phyloP scores from a whole-genome alignment of 1,140 invertebrate species.

The Battus philenor region DNA sequence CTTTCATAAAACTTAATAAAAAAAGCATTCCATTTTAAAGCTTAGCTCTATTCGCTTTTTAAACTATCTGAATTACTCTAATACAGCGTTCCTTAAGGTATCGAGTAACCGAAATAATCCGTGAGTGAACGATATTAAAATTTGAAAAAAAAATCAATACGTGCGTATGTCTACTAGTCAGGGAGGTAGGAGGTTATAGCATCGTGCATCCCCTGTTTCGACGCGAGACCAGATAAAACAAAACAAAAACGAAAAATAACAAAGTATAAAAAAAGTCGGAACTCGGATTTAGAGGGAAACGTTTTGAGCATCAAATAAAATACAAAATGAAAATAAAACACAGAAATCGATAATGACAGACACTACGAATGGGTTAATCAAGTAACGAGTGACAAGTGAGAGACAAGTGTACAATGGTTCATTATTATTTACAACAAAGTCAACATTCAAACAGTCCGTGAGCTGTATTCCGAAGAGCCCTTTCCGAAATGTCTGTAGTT shows the following conservation, averaged over 20 bases:
- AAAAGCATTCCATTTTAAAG: conserved; percentile 59
- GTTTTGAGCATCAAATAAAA: conserved; percentile 55
- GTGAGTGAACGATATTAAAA: conserved; percentile 1
- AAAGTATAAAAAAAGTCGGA: conserved; percentile 35
- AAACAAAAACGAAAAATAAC: conserved; percentile 38
- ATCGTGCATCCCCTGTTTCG: conserved; percentile 72
- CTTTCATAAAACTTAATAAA: conserved; percentile 31
- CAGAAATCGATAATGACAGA: conserved; percentile 42
- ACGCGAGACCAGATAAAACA: conserved; percentile 60
- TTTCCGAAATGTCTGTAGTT: conserved; percentile 25
- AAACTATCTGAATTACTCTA: too few species aligned
- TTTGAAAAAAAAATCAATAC: conserved; percentile 22
- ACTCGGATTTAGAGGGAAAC: conserved; percentile 69
- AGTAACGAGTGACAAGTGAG: conserved; percentile 40
- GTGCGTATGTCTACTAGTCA: conserved; percentile 36
- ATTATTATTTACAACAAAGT: conserved; percentile 54
- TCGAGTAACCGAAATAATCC: conserved; percentile 3
- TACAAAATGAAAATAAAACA: conserved; percentile 43
- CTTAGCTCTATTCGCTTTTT: conserved; percentile 16
- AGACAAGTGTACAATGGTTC: conserved; percentile 53
- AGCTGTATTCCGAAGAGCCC: conserved; percentile 22
- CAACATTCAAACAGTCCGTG: conserved; percentile 27
- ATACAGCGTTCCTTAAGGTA: conserved; percentile 1
- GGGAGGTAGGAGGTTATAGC: conserved; percentile 62
- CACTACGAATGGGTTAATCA: conserved; percentile 53